A percentile compares a stretch with the other conserved stretches of the same genome.
These are phyloP conservation scores for Tetragonisca angustula DNA, from an alignment of 2,888 invertebrate species.

Conservation along the genomic window DNA sequence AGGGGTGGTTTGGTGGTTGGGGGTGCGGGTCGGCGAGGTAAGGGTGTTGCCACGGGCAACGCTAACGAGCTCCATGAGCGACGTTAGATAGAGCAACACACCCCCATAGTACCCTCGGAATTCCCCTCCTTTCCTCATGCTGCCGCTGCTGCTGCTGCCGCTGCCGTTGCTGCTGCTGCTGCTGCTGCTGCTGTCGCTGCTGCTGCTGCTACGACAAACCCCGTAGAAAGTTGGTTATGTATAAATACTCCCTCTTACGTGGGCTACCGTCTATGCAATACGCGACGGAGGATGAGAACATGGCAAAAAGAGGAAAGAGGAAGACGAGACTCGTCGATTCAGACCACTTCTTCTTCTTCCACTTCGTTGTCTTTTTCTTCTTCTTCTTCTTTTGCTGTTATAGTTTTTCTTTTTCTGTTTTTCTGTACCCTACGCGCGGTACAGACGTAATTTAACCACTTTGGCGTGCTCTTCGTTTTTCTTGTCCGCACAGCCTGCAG, in stretches of 20 bases:
- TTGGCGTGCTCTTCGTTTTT: slow-evolving; percentile 30
- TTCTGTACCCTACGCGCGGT: slow-evolving; percentile 3
- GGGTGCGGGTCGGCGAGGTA: slow-evolving; percentile 73
- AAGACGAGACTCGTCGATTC: slow-evolving; percentile 23
- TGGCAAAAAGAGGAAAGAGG: neutral
- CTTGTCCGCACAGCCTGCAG: slow-evolving; percentile 19
- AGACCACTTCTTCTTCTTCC: slow-evolving; percentile 2
- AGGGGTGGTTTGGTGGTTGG: slow-evolving; percentile 72
- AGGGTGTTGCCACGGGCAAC: slow-evolving; percentile 83
- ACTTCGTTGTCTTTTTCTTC: neutral
- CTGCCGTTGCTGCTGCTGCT: slow-evolving; percentile 34
- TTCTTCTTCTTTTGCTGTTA: neutral
- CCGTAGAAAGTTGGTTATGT: slow-evolving; percentile 77
- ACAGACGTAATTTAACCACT: slow-evolving; percentile 44
- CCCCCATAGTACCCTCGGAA: slow-evolving; percentile 72
- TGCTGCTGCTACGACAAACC: slow-evolving; percentile 65
- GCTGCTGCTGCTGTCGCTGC: slow-evolving; percentile 23
- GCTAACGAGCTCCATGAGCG: slow-evolving; percentile 84
- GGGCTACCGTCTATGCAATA: slow-evolving; percentile 43
- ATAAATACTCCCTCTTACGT: slow-evolving; percentile 72
- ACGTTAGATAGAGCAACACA: slow-evolving; percentile 82
- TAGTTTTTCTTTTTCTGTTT: neutral
- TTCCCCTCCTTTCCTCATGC: slow-evolving; percentile 50
- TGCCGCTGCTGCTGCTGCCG: slow-evolving; percentile 24
- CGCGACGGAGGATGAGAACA: slow-evolving; percentile 17